A percentile compares a stretch with the other conserved stretches of the same genome.
Evolutionary conservation across 2,888 invertebrate genomes (phyloP).

Genomic region (Epirrhoe alternata): DNA sequence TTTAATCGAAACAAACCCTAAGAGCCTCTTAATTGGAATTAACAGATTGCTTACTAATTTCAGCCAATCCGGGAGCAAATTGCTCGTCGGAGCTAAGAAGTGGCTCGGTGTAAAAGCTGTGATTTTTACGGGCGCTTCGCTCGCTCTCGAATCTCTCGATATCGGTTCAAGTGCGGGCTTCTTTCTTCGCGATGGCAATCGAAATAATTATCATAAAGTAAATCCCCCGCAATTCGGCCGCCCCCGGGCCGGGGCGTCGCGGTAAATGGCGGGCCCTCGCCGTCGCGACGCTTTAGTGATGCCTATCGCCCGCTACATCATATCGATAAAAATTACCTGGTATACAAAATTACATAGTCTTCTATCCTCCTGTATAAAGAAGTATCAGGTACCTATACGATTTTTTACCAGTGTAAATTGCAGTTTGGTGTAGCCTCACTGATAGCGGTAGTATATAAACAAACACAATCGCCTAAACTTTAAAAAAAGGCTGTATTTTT

Average conservation of each 20-base stretch:
- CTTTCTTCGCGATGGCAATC: conserved; percentile 78
- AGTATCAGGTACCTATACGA: neutral
- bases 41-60: conserved; percentile 62
- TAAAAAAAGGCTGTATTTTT: conserved; percentile 6
- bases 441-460: neutral
- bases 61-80: conserved; percentile 64
- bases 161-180: conserved; percentile 67
- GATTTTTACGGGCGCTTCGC: conserved; percentile 69
- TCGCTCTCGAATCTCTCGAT: conserved; percentile 56
- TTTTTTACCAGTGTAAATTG: neutral
- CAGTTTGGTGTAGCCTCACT: neutral
- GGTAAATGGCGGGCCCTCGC: conserved; percentile 72
- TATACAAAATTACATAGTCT: neutral
- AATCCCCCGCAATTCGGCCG: conserved; percentile 80
- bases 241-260: conserved; percentile 67
- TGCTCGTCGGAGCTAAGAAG: conserved; percentile 59
- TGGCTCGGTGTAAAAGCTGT: conserved; percentile 63
- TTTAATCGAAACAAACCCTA: conserved; percentile 50
- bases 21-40: conserved; percentile 57
- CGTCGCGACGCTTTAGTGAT: conserved; percentile 60
- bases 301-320: conserved; percentile 52
- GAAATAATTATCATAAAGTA: conserved; percentile 84
- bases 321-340: conserved; percentile 55
- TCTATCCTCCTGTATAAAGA: neutral
- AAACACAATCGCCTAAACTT: neutral